These are phyloP conservation scores for Eilema caniola DNA, from an alignment of 2,888 invertebrate genomes.

Conservation along the genomic window DNA sequence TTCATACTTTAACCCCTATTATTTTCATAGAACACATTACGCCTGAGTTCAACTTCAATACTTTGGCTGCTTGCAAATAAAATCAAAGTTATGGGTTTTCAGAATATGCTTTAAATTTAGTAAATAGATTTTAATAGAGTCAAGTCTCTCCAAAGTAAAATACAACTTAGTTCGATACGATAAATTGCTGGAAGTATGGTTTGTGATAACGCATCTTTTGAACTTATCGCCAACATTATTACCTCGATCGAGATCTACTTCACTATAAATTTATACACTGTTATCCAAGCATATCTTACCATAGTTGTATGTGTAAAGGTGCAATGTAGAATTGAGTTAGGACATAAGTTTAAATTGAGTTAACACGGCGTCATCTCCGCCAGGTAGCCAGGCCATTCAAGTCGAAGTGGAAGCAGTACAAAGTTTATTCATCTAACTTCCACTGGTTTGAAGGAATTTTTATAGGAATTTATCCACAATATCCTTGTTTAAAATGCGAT, in stretches of 20 bases:
- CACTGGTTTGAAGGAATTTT: constrained; percentile 28
- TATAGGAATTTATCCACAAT: constrained; percentile 8
- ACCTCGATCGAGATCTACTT: not conserved
- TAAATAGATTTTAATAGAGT: not conserved
- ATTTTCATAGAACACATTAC: no score
- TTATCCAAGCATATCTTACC: not conserved
- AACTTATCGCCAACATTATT: not conserved
- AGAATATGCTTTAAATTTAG: no score
- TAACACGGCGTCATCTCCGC: constrained; percentile 42
- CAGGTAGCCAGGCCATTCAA: constrained; percentile 29
- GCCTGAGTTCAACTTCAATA: not conserved
- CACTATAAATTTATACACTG: not conserved
- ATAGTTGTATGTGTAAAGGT: constrained; percentile 9
- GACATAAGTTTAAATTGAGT: constrained; percentile 53
- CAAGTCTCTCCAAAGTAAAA: not conserved
- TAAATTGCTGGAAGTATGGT: not conserved
- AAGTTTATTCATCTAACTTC: constrained; percentile 52
- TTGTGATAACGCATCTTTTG: not conserved
- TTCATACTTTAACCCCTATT: no score
- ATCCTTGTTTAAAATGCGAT: constrained; percentile 1
- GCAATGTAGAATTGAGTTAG: constrained; percentile 31
- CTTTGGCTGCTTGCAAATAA: no score
- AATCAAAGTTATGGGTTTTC: not conserved
- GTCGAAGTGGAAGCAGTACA: constrained; percentile 37
- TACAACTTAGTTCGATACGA: not conserved